Base-by-base conservation (phyloP, 2,797 vertebrate genomes). In the Novumbra hubbsi region DNA sequence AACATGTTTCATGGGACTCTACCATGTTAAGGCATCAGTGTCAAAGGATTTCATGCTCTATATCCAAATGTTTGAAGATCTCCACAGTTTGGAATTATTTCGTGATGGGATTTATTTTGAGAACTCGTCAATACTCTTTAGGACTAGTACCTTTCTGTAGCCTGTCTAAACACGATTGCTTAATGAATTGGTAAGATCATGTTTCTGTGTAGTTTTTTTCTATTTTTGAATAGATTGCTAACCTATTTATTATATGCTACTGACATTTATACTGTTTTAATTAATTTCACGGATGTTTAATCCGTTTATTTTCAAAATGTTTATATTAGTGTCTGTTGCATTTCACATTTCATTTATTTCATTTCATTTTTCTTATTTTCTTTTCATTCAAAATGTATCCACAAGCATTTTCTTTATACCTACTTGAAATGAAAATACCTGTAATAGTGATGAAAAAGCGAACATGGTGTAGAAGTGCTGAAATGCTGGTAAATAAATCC, bases 101-200 rank as follows among this genome's bases (percentile, higher is more conserved):
- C 1, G 17, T 34, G 19, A n/a, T 48, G 38, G 14, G 21, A 48
- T 49, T 48, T 1, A 68, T 16, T 24, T 49, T 24, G 24, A 68
- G 67, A 41, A 49, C 67, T 49, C 21, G 48, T 68, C 5, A 68
- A 27, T 48, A 28, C 24, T 21, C 4, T 67, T 48, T 68, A 5
- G 45, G 41, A 21, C 65, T 41, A 6, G 65, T 34, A 68, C 67
- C 45, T 68, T 68, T 21, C 32, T 68, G 65, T 32, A 52, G 21
- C 21, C 24, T 57, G n/a, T 60, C 21, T 60, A 9, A 11, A 14
- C 41, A 45, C 19, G 21, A 60, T 24, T 4, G 11, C 21, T 60
- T 3, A 60, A 14, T 21, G 24, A 60, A 21, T 27, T 24, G 24
- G 24, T 57, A 21, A 21, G 11, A 24, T 60, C 21, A 60, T 60